Evolutionary conservation across 1,140 invertebrate species (phyloP), one percentile per base, ranked within the genome.

Genomic region (Linepithema humile): DNA sequence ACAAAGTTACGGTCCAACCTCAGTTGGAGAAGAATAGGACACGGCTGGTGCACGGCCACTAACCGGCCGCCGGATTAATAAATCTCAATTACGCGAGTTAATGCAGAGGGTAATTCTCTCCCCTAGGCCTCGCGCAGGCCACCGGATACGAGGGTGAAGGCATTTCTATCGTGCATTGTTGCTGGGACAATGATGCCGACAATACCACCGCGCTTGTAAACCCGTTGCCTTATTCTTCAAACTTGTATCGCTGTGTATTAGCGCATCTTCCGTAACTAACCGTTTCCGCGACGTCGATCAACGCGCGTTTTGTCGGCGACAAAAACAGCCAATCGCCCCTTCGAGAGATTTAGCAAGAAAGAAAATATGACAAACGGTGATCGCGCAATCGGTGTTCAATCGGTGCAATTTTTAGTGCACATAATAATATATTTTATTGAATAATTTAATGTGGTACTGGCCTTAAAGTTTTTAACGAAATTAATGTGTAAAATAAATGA

Each of bases 71-170:
- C 77, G 87, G 91, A 93, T 92, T 93, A 94, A 94, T 94, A 94
- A 94, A 94, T 94, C 92, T 93, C 92, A 93, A 94, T 94, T 94
- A 93, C 90, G 90, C 83, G 90, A 93, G 86, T 93, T 92, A 92
- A 93, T 92, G 87, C 77, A 86, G 83, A 82, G 91, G 89, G 84
- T 90, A 91, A 91, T 92, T 91, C 86, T 85, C 88, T 90, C 86
- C 90, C 88, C 90, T 87, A 55, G 83, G 38, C 70, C 60, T 62
- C 62, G 80, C 45, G 38, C 72, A 73, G 70, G 72, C 26, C 62
- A 69, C 82, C 88, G 85, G 86, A 92, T 91, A 84, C 84, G 90
- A 90, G 91, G 90, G 90, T 85, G 88, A 88, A 90, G 86, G 84
- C 85, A 89, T 91, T 91, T 88, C 82, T 90, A 78, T 85, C 65